These are phyloP conservation scores for Tolmerus cingulatus DNA, from an alignment of 2,888 invertebrate genomes.

Conservation along the genomic window DNA sequence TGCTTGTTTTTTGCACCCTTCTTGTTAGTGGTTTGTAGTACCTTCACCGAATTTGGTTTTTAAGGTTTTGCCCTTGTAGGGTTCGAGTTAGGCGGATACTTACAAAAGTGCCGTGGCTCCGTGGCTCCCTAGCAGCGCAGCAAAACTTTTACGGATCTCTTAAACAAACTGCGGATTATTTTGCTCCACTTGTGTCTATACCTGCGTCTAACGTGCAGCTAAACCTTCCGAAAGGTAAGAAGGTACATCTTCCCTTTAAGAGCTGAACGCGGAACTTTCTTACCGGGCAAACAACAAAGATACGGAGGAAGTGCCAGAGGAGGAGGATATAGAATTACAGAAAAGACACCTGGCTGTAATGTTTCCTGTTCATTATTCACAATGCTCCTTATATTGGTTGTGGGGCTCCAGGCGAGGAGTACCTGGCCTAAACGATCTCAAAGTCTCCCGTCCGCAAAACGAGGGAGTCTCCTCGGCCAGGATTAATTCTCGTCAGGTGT, in stretches of 20 bases:
- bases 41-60: not conserved
- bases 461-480: not conserved
- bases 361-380: conserved; percentile 44
- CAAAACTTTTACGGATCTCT: conserved; percentile 24
- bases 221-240: not conserved
- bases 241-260: not conserved
- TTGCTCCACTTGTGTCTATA: not conserved
- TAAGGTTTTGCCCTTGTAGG: not conserved
- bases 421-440: not conserved
- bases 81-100: not conserved
- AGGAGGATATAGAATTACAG: conserved; percentile 38
- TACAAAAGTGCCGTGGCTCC: not conserved
- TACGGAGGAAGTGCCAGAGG: not conserved
- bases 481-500: not conserved
- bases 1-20: not conserved
- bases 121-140: not conserved
- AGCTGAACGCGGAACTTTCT: not conserved
- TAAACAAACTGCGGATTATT: conserved; percentile 6
- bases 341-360: conserved; percentile 41
- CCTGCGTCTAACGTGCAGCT: not conserved
- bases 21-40: not conserved
- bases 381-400: conserved; percentile 16
- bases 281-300: not conserved
- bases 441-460: not conserved
- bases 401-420: not conserved